Conservation (phyloP, 2,888 invertebrate genomes). For the Mythimna loreyi region DNA sequence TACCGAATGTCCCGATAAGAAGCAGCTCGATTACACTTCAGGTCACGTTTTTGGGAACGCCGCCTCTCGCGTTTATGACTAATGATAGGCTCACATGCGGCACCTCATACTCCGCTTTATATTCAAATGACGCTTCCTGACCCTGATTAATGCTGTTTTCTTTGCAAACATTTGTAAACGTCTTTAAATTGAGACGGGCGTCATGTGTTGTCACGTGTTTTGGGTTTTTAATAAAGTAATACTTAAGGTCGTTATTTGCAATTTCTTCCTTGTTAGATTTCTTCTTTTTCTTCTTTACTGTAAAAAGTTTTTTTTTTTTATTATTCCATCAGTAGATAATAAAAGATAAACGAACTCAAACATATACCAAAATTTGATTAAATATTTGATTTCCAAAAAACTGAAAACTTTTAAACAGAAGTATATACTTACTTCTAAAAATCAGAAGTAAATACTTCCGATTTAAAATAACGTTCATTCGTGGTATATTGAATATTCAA, state of each 20-base stretch:
- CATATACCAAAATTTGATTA: conserved; percentile 10
- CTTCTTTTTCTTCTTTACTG: background rate
- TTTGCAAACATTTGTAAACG: conserved; percentile 84
- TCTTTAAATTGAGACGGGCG: conserved; percentile 76
- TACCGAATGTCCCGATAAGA: conserved; percentile 74
- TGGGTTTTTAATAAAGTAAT: conserved; percentile 21
- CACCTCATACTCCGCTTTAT: conserved; percentile 84
- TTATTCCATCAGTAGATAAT: background rate
- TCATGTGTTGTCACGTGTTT: conserved; percentile 61
- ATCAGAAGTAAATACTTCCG: no score
- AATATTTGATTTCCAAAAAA: background rate
- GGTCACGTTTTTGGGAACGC: conserved; percentile 80
- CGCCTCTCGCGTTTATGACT: conserved; percentile 86
- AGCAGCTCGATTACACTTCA: conserved; percentile 72
- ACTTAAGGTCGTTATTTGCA: accelerated
- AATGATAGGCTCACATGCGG: conserved; percentile 88
- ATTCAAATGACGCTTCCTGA: conserved; percentile 90
- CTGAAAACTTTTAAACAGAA: background rate
- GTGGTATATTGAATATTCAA: no score
- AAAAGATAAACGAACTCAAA: conserved; percentile 28
- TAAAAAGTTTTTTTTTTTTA: background rate
- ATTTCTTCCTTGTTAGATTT: background rate
- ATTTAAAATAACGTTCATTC: no score
- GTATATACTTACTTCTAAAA: conserved; percentile 9
- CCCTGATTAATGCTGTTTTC: conserved; percentile 89